Conservation (phyloP, 2,797 vertebrate genomes). For the Sciurus carolinensis region DNA sequence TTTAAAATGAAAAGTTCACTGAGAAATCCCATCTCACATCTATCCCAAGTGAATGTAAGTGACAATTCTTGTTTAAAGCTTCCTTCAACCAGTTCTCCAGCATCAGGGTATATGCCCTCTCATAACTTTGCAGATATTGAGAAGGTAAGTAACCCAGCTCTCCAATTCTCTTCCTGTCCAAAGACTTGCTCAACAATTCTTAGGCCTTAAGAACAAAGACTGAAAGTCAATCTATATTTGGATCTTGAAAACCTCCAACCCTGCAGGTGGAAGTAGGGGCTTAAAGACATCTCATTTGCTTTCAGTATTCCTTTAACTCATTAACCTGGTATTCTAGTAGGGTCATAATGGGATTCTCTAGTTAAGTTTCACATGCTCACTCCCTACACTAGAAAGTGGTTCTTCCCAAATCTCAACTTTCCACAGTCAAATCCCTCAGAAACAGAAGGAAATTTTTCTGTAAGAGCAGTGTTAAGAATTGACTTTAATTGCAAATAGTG, state of each 20-base stretch:
- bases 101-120: neutral
- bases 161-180: neutral
- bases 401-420: neutral
- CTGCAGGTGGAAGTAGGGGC: rapidly evolving
- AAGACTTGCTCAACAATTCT: neutral
- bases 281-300: neutral
- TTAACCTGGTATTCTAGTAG: neutral
- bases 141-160: neutral
- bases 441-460: neutral
- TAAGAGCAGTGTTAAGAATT: neutral
- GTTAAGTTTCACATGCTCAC: neutral
- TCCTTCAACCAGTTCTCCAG: neutral
- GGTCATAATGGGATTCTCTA: neutral
- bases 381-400: neutral
- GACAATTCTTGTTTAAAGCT: neutral
- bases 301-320: neutral
- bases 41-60: neutral
- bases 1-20: slow-evolving; percentile 14
- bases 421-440: neutral
- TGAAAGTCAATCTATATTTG: neutral
- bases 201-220: neutral
- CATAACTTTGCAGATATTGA: slow-evolving; percentile 6
- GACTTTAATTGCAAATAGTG: neutral
- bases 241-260: neutral
- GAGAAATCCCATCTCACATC: neutral